Conservation (phyloP, 2,797 vertebrate species). For the Tinamus major region DNA sequence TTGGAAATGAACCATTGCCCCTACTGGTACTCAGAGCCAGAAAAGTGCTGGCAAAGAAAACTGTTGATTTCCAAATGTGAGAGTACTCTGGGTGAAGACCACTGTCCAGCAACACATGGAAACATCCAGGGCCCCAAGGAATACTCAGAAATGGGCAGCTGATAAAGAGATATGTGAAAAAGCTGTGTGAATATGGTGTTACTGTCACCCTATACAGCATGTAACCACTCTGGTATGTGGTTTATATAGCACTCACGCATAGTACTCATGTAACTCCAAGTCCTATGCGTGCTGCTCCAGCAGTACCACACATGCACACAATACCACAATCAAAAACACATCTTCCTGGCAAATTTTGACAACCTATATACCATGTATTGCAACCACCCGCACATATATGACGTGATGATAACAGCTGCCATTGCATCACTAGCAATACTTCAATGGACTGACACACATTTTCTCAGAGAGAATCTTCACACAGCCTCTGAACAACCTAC, state of each 20-base stretch:
- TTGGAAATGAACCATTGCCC: slow-evolving; percentile 29
- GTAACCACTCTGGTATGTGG: slow-evolving; percentile 73
- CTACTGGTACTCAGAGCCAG: slow-evolving; percentile 16
- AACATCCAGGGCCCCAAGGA: slow-evolving; percentile 20
- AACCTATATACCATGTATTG: slow-evolving; percentile 72
- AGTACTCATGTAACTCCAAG: slow-evolving; percentile 67
- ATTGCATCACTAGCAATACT: slow-evolving; percentile 70
- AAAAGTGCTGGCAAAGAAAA: slow-evolving; percentile 1
- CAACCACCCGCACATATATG: slow-evolving; percentile 72
- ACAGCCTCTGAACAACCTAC: slow-evolving; percentile 58
- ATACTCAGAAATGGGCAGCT: slow-evolving; percentile 43
- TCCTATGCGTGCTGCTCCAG: slow-evolving; percentile 73
- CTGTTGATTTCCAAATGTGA: slow-evolving; percentile 7
- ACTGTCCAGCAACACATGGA: slow-evolving; percentile 42
- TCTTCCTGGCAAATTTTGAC: slow-evolving; percentile 73
- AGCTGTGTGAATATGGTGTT: slow-evolving; percentile 70
- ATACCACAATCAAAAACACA: slow-evolving; percentile 76
- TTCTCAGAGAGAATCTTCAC: slow-evolving; percentile 70
- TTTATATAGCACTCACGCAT: slow-evolving; percentile 72
- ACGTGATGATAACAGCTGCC: slow-evolving; percentile 75
- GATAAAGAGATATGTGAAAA: slow-evolving; percentile 69
- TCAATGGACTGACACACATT: slow-evolving; percentile 64
- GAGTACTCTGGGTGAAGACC: neutral
- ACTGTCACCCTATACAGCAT: slow-evolving; percentile 73
- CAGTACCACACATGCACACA: slow-evolving; percentile 73